These are phyloP conservation scores for Eupithecia tripunctaria DNA, from an alignment of 2,888 invertebrate genomes.

Conservation along the genomic window DNA sequence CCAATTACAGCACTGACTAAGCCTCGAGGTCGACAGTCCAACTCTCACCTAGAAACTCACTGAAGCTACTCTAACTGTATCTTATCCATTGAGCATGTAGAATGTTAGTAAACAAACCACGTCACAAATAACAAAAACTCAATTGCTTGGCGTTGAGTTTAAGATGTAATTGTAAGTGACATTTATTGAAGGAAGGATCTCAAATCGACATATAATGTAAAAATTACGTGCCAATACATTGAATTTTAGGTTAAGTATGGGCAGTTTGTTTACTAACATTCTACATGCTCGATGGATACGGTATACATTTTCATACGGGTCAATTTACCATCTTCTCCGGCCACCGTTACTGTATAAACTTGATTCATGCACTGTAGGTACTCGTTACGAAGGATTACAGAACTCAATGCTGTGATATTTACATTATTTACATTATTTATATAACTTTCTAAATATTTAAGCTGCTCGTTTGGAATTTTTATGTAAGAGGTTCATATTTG, in stretches of 20 bases:
- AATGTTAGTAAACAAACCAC: too few species aligned
- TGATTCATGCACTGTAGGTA: slow-evolving; percentile 46
- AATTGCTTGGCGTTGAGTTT: too few species aligned
- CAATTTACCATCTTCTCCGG: slow-evolving; percentile 13
- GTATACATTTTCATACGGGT: not conserved
- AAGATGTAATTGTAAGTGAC: too few species aligned
- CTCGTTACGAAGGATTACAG: slow-evolving; percentile 38
- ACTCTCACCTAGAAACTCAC: not conserved
- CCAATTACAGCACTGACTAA: slow-evolving; percentile 56
- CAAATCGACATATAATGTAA: too few species aligned
- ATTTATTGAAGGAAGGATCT: too few species aligned
- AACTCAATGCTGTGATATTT: not conserved
- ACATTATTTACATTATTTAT: slow-evolving; percentile 7
- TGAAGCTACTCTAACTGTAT: slow-evolving; percentile 41
- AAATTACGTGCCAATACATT: too few species aligned
- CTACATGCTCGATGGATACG: too few species aligned
- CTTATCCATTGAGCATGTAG: too few species aligned
- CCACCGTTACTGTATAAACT: slow-evolving; percentile 13
- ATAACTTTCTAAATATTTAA: slow-evolving; percentile 2
- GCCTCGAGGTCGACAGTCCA: slow-evolving; percentile 51
- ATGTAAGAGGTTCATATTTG: not conserved
- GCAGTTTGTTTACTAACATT: too few species aligned
- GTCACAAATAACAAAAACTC: too few species aligned
- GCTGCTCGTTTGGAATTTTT: not conserved
- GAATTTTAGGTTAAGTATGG: too few species aligned